Base-by-base conservation (phyloP, 2,888 invertebrate species). In the Brachyopa scutellaris region DNA sequence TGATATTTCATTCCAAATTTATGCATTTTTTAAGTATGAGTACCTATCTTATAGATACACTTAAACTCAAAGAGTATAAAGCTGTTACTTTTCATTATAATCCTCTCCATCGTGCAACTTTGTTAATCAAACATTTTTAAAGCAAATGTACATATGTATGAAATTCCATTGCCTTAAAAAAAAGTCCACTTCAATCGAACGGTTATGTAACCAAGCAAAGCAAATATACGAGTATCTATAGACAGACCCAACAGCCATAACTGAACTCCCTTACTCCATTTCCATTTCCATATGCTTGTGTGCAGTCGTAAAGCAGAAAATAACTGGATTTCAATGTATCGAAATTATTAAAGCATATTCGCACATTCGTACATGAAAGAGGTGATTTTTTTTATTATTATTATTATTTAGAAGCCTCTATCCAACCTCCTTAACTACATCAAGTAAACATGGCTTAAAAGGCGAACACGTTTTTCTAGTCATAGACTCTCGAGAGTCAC, bases 281-380 rank as follows among this genome's bases (percentile, higher is more conserved):
- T 40, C 40, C 15, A 40, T 40, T 40, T 2, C 21, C 19, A 21
- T 31, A 38, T 19, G 8, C 6, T 2, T 33, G 62, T 19, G 67
- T 11, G 15, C 36, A 59, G 23, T 67, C 66, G 40, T 55, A 74
- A 74, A 62, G 47, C 62, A 76, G 33, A 69, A 74, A 74, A 80
- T 80, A 80, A 49, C 69, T 69, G 67, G 69, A 76, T 64, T 76
- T 69, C 76, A 70, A 70, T 76, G 51, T 76, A 70, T 80, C 69
- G 76, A 76, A 80, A 76, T 80, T 80, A 80, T 80, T 70, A 80
- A 80, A 80, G 74, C 76, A 80, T 70, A 80, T 80, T 80, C 51
- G 80, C 80, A 51, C 67, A 66, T 67, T 45, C 51, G 51, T 36
- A 49, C 45, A 66, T 47, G 23, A 55, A 23, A 47, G 70, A 26